Conservation (phyloP, 2,113 vertebrate genomes). For the Calyptomena viridis region DNA sequence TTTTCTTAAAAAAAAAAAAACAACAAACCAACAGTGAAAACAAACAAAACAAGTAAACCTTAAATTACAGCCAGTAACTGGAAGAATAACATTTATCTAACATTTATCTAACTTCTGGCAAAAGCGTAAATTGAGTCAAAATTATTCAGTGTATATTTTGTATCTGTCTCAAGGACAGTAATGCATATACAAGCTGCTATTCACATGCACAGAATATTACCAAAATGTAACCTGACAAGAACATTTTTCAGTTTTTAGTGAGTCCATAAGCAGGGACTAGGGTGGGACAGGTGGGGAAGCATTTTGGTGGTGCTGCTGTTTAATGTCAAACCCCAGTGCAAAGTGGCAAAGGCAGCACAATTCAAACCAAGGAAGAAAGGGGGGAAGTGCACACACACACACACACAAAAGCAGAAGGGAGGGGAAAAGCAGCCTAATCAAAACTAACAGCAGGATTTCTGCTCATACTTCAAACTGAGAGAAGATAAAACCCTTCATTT, state of each 20-base stretch:
- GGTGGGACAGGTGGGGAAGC: background rate
- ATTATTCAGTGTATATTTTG: background rate
- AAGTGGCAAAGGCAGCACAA: background rate
- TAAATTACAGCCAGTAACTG: background rate
- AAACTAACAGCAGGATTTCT: conserved; percentile 53
- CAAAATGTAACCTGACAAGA: background rate
- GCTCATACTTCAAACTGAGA: conserved; percentile 12
- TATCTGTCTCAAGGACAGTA: background rate
- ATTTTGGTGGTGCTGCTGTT: background rate
- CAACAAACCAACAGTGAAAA: too few species aligned
- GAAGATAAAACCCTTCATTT: conserved; percentile 39
- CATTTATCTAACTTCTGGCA: background rate
- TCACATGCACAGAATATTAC: background rate
- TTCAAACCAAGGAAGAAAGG: background rate
- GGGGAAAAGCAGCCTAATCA: conserved; percentile 29
- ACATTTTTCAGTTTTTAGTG: background rate
- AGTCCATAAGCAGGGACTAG: background rate
- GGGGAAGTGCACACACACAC: background rate
- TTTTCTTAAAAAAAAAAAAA: background rate
- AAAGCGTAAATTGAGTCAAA: background rate
- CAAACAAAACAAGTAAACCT: background rate
- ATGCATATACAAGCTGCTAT: background rate
- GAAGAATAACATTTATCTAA: background rate
- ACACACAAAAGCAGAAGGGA: background rate
- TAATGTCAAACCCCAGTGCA: background rate